Conservation (phyloP, 2,797 vertebrate genomes). For the Amniataba percoides region DNA sequence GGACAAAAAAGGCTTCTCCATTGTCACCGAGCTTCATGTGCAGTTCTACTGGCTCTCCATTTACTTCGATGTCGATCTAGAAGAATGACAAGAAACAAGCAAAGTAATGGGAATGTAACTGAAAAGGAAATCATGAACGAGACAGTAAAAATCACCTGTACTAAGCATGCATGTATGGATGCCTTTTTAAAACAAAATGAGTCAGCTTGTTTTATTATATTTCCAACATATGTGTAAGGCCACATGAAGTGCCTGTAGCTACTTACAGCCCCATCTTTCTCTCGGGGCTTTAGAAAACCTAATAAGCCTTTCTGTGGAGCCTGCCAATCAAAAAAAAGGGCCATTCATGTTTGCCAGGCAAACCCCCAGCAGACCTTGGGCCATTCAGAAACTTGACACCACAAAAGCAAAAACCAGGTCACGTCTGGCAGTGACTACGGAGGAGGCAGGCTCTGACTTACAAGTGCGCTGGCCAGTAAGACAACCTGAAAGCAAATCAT, state of each 20-base stretch:
- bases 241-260: slow-evolving; percentile 7
- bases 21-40: slow-evolving; percentile 99
- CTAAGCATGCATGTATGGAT: not conserved
- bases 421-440: slow-evolving; percentile 51
- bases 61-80: slow-evolving; percentile 99
- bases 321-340: slow-evolving; percentile 60
- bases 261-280: slow-evolving; percentile 26
- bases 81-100: slow-evolving; percentile 37
- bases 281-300: slow-evolving; percentile 44
- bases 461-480: slow-evolving; percentile 22
- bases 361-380: slow-evolving; percentile 41
- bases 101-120: not conserved
- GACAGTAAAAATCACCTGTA: not conserved
- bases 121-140: not conserved
- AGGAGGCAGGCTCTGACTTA: slow-evolving; percentile 40
- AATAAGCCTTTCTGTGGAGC: slow-evolving; percentile 54
- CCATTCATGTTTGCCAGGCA: slow-evolving; percentile 57
- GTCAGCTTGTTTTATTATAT: slow-evolving; percentile 12
- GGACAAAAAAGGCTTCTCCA: slow-evolving; percentile 98
- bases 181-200: slow-evolving; percentile 1
- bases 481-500: slow-evolving; percentile 61
- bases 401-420: slow-evolving; percentile 59
- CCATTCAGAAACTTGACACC: slow-evolving; percentile 72
- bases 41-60: slow-evolving; percentile 94
- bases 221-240: slow-evolving; percentile 26